Conservation (phyloP, 2,113 vertebrate genomes). For the Eulemur rufifrons region DNA sequence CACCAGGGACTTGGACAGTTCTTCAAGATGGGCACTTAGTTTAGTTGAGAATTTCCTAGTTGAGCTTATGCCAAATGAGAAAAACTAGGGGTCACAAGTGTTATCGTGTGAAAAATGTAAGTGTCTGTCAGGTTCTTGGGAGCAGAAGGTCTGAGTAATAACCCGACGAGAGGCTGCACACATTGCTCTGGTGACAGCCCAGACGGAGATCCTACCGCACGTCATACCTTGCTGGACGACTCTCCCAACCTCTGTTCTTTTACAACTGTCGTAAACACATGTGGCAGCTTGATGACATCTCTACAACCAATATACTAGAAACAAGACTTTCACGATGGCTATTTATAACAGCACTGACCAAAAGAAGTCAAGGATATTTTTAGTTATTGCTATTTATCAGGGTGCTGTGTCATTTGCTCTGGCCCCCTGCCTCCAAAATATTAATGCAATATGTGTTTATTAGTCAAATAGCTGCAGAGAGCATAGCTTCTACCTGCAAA, state of each 20-base stretch:
- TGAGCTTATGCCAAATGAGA: not conserved
- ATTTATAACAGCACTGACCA: not conserved
- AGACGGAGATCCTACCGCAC: accelerated
- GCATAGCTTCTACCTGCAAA: not conserved
- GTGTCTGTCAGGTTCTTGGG: no score
- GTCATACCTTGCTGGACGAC: not conserved
- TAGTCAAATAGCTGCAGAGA: not conserved
- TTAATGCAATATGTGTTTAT: not conserved
- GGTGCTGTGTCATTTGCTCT: not conserved
- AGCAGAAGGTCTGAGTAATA: not conserved
- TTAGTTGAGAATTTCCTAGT: not conserved
- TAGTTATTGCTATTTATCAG: not conserved
- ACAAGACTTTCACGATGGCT: not conserved
- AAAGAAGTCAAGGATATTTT: not conserved
- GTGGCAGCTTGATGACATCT: not conserved
- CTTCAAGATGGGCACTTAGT: not conserved
- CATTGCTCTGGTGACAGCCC: accelerated
- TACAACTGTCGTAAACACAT: not conserved
- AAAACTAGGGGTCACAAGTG: not conserved
- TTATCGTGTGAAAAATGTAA: not conserved
- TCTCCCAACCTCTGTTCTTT: not conserved
- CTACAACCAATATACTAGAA: not conserved
- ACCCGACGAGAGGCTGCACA: not conserved
- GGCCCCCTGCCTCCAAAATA: not conserved
- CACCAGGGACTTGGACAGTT: not conserved